Evolutionary conservation across 2,797 vertebrate species (phyloP), one percentile per base, ranked within the genome.

Genomic region (Nyctalus aviator): DNA sequence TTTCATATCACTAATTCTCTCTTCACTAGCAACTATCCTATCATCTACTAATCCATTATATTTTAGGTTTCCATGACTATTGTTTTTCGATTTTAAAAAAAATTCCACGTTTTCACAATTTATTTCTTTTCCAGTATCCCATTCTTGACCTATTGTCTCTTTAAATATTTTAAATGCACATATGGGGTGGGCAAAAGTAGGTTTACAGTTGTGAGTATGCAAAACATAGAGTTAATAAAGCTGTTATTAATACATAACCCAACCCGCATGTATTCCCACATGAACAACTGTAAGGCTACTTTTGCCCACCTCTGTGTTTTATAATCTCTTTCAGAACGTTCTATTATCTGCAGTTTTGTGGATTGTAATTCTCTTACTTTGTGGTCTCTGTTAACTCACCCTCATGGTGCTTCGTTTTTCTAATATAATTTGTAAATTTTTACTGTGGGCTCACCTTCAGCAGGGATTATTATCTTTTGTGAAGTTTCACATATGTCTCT

Each of bases 91-190:
- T 30, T 44, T 84, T 2, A 20, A 68, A 44, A 1, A 88, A 88
- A 81, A 72, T 44, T 69, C 41, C 8, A 57, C 23, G 6, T 55
- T 94, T 87, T 81, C 8, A 57, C 69, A 57, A 50, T 82, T 68
- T 76, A 37, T 10, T 72, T 53, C 14, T 30, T 77, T 90, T 50
- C 53, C 50, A 27, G 23, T 69, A 11, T 72, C 21, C 21, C 15
- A 89, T 64, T 79, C 32, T 91, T 79, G 11, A 37, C 30, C 32
- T 71, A 71, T 90, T 76, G 76, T 5, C 73, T 81, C 37, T 41
- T 81, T 64, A 76, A 68, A 23, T 81, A 85, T 82, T 95, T 85
- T 55, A 84, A 93, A n/a, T 14, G 76, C 21, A 30, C 18, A 68
- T 15, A 59, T 5, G n/a, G 20, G 20, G 73, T 77, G 46, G 30